Evolutionary conservation across 2,888 invertebrate genomes (phyloP).

Genomic region (Chironomus tentans): DNA sequence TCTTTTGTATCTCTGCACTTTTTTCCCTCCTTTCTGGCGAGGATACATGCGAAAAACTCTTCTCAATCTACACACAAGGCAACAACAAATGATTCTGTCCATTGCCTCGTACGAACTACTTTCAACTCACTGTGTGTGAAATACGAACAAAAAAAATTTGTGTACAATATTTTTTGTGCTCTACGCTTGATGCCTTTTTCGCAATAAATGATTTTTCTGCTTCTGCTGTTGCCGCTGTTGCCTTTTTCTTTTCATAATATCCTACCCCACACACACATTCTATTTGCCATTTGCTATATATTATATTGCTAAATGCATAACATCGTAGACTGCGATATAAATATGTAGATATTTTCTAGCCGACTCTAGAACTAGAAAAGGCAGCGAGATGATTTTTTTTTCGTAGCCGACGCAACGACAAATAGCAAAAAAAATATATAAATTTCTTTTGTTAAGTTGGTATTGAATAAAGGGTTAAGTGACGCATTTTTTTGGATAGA

Average conservation of each 20-base stretch:
- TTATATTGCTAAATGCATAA: background rate
- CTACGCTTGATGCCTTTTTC: conserved; percentile 10
- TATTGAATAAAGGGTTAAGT: too few relatives aligned
- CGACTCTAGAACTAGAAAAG: background rate
- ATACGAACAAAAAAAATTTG: background rate
- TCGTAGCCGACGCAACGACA: background rate
- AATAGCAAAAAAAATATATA: background rate
- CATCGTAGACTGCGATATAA: background rate
- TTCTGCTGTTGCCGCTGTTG: background rate
- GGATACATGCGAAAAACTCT: background rate
- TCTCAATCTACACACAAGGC: background rate
- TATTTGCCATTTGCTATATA: background rate
- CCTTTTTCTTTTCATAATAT: too few relatives aligned
- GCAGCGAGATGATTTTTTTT: background rate
- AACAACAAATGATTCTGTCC: background rate
- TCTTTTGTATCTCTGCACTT: background rate
- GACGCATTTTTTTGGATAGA: too few relatives aligned
- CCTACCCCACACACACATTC: background rate
- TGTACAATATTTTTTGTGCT: conserved; percentile 20
- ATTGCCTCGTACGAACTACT: background rate
- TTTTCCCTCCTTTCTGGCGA: background rate
- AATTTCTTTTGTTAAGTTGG: too few relatives aligned
- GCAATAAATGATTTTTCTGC: conserved; percentile 26
- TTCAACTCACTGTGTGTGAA: background rate
- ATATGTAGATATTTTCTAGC: background rate